Base-by-base conservation (phyloP, 2,797 vertebrate species). In the Arnoldichthys spilopterus region DNA sequence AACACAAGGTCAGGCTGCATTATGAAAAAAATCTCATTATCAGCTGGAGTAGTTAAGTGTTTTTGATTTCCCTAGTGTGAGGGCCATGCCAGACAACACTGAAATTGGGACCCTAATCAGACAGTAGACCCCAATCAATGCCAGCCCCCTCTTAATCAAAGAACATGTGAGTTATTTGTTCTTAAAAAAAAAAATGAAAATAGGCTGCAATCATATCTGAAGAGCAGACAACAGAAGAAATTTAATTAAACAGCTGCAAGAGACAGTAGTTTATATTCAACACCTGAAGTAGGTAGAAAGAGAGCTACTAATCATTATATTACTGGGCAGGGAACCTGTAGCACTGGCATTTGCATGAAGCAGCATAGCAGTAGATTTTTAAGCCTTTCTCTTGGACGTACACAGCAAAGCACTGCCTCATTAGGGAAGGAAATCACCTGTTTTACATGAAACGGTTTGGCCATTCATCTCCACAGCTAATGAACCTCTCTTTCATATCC, bases 41-140 rank as follows among this genome's bases (percentile, higher is more conserved):
- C 3, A 16, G 66, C 54, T 61, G 53, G 64, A 77, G 68, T 51
- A 40, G 59, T 81, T 75, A 32, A n/a, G n/a, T 54, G 37, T 40
- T 73, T 69, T 66, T 74, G 59, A 84, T 80, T 77, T 81, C 59
- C 66, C 74, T 71, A 8, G 64, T 47, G 78, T 77, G n/a, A 67
- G 18, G 16, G 37, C 59, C 70, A 45, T 71, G 70, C 64, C 74
- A 58, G 63, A 58, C 56, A 2, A 16, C 30, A 58, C 64, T 18
- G 22, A 71, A 71, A 75, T 59, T 47, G 58, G 70, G 43, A 30
- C 73, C 30, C 49, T 64, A 78, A 78, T 72, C 3, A 37, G 9
- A 6, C 43, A 45, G 63, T 59, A 64, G 70, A 73, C 20, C 47
- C 64, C 51, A 66, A 54, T 79, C 47, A 72, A 20, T 22, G 47